Conservation (phyloP, 1,140 invertebrate genomes). For the Brachionus koreanus region DNA sequence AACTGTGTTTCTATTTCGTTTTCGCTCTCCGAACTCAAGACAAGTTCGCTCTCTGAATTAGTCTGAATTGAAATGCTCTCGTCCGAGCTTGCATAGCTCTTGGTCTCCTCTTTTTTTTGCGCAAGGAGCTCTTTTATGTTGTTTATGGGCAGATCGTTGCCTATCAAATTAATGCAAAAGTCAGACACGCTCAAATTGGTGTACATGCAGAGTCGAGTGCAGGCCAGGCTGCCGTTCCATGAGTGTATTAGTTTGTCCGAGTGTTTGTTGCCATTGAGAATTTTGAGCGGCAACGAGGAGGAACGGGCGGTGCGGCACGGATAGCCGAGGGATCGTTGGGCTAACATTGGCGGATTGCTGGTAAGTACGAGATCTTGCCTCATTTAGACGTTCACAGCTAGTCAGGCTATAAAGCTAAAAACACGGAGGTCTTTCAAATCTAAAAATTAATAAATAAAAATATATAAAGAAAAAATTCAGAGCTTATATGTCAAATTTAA, state of each 20-base stretch:
- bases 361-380: constrained; percentile 26
- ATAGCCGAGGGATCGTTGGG: not conserved
- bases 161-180: not conserved
- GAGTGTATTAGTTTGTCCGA: not conserved
- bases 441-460: not conserved
- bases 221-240: not conserved
- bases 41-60: not conserved
- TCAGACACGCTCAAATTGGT: constrained; percentile 10
- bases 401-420: not conserved
- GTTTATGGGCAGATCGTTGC: not conserved
- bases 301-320: not conserved
- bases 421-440: not conserved
- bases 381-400: constrained; percentile 6
- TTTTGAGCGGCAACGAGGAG: constrained; percentile 10
- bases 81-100: not conserved
- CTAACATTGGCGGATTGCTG: not conserved
- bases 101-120: not conserved
- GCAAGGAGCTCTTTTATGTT: not conserved
- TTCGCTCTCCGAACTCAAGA: not conserved
- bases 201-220: not conserved
- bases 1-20: not conserved
- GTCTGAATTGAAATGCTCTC: not conserved
- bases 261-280: not conserved
- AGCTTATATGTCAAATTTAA: not conserved
- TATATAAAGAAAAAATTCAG: not conserved